phyloP scores from a whole-genome alignment of 2,113 vertebrate genomes.

The Tricholaema leucomelas region DNA sequence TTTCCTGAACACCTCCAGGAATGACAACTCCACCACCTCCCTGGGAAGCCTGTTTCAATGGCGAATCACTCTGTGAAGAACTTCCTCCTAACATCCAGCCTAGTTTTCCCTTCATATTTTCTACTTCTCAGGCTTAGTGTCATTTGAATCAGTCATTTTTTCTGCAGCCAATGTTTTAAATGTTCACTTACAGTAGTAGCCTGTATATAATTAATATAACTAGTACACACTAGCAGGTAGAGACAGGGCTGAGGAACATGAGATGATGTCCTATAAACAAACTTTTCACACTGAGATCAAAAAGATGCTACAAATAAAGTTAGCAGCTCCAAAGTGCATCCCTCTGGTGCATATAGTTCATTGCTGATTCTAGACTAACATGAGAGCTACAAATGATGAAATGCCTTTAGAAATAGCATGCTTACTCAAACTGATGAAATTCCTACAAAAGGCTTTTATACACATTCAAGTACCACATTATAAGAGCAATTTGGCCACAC shows the following conservation, averaged over 20 bases:
- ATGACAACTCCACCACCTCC: no score
- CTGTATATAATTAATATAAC: not conserved
- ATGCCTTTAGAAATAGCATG: not conserved
- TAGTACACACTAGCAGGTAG: not conserved
- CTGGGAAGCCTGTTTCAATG: no score
- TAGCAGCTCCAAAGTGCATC: not conserved
- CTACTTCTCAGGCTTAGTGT: not conserved
- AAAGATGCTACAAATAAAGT: not conserved
- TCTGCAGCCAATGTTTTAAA: not conserved
- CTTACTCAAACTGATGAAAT: not conserved
- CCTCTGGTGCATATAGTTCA: not conserved
- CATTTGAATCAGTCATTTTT: not conserved
- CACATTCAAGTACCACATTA: not conserved
- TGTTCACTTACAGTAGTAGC: not conserved
- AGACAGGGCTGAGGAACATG: not conserved
- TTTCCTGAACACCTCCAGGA: no score
- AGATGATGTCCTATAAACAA: not conserved
- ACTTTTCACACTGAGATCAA: not conserved
- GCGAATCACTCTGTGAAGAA: no score
- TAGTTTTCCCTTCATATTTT: not conserved
- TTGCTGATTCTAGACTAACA: not conserved
- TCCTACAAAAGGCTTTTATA: not conserved
- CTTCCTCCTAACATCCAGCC: no score
- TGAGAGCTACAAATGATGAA: fast-evolving
- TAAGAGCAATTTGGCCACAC: not conserved